Conservation (phyloP, 2,797 vertebrate genomes). For the Chelon labrosus region DNA sequence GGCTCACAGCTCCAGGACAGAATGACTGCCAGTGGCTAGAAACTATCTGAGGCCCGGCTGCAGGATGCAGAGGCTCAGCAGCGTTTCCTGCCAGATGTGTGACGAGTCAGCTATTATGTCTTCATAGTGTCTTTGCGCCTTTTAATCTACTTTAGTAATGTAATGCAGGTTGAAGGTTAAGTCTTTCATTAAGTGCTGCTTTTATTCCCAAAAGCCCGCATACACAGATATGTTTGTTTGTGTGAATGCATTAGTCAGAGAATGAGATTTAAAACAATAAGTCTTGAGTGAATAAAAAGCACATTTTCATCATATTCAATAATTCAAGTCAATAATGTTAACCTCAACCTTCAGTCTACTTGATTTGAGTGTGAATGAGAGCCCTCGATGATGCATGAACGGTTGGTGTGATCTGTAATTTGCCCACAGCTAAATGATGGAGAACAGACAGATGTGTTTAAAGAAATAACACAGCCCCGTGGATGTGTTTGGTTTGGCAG, state of each 20-base stretch:
- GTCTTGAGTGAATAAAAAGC: slow-evolving; percentile 17
- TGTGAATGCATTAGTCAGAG: background rate
- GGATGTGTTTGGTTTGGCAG: slow-evolving; percentile 52
- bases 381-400: slow-evolving; percentile 43
- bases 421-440: slow-evolving; percentile 47
- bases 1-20: slow-evolving; percentile 26
- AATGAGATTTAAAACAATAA: too few relatives aligned
- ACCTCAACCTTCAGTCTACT: slow-evolving; percentile 40
- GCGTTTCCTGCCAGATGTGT: slow-evolving; percentile 60
- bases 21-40: slow-evolving; percentile 32
- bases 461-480: slow-evolving; percentile 56
- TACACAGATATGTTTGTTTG: background rate
- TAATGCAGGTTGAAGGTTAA: too few relatives aligned
- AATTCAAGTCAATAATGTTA: slow-evolving; percentile 29
- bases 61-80: slow-evolving; percentile 50
- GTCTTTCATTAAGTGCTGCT: background rate
- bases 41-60: slow-evolving; percentile 23
- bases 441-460: slow-evolving; percentile 49
- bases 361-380: slow-evolving; percentile 55
- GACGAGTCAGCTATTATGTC: background rate
- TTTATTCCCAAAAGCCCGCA: background rate
- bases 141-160: background rate
- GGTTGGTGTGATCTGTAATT: slow-evolving; percentile 55
- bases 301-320: slow-evolving; percentile 14
- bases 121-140: background rate